A percentile compares a stretch with the other conserved stretches of the same genome.
Evolutionary conservation across 2,113 vertebrate genomes (phyloP).

Genomic region (Loxodonta africana): DNA sequence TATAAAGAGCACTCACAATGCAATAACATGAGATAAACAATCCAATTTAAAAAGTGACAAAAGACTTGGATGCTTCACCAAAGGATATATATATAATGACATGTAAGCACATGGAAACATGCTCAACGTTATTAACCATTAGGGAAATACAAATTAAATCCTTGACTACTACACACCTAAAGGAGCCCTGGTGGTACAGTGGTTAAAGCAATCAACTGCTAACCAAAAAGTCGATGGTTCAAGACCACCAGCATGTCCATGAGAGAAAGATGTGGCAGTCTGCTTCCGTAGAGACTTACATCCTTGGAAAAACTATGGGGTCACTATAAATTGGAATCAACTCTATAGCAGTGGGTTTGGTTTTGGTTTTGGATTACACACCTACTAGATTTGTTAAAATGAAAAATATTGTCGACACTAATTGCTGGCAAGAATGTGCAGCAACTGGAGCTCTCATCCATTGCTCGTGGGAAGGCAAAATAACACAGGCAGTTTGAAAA

Average conservation of each 20-base stretch:
- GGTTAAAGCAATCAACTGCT: too few relatives aligned
- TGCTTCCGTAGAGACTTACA: too few relatives aligned
- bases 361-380: too few relatives aligned
- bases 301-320: too few relatives aligned
- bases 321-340: too few relatives aligned
- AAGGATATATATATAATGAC: neutral
- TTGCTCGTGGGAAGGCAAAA: neutral
- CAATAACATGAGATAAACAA: neutral
- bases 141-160: neutral
- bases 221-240: too few relatives aligned
- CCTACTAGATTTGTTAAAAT: neutral
- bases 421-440: neutral
- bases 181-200: too few relatives aligned
- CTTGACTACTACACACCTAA: neutral
- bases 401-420: neutral
- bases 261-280: too few relatives aligned
- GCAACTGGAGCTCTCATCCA: too few relatives aligned
- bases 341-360: too few relatives aligned
- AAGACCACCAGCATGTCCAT: too few relatives aligned
- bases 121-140: accelerated
- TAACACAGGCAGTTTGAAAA: neutral
- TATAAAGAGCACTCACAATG: neutral
- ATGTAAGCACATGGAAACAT: neutral
- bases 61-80: neutral
- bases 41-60: neutral